Evolutionary conservation across 2,888 invertebrate species (phyloP).

Genomic region (Panorpa germanica): DNA sequence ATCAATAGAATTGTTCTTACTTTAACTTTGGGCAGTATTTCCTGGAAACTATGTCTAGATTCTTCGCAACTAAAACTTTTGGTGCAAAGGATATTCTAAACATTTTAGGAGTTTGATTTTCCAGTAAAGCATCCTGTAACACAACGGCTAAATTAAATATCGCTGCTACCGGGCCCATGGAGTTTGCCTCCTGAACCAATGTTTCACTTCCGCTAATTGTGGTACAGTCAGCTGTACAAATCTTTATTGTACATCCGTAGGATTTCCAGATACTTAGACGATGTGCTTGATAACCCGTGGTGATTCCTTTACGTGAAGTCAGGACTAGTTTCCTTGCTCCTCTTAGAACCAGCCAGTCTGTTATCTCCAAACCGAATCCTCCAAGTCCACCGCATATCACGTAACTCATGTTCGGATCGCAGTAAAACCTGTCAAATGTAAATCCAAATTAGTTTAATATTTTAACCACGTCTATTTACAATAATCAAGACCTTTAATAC

Average conservation of each 20-base stretch:
- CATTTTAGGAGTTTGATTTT: conserved; percentile 51
- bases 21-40: conserved; percentile 32
- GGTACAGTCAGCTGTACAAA: conserved; percentile 54
- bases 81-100: conserved; percentile 52
- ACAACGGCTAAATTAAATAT: conserved; percentile 83
- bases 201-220: conserved; percentile 45
- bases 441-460: too few relatives aligned
- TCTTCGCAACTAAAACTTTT: conserved; percentile 62
- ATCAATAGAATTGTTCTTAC: too few relatives aligned
- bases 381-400: conserved; percentile 67
- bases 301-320: conserved; percentile 60
- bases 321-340: conserved; percentile 64
- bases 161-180: conserved; percentile 53
- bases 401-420: conserved; percentile 24
- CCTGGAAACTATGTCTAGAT: conserved; percentile 51
- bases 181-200: conserved; percentile 42
- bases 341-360: conserved; percentile 68
- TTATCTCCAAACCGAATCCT: conserved; percentile 79
- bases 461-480: too few relatives aligned
- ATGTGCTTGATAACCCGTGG: conserved; percentile 64
- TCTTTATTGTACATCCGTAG: conserved; percentile 45
- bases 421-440: conserved; percentile 17
- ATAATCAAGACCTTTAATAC: too few relatives aligned
- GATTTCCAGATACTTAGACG: conserved; percentile 46
- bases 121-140: conserved; percentile 53